Evolutionary conservation across 2,113 vertebrate species (phyloP).

Genomic region (Psilopsiagon aymara): DNA sequence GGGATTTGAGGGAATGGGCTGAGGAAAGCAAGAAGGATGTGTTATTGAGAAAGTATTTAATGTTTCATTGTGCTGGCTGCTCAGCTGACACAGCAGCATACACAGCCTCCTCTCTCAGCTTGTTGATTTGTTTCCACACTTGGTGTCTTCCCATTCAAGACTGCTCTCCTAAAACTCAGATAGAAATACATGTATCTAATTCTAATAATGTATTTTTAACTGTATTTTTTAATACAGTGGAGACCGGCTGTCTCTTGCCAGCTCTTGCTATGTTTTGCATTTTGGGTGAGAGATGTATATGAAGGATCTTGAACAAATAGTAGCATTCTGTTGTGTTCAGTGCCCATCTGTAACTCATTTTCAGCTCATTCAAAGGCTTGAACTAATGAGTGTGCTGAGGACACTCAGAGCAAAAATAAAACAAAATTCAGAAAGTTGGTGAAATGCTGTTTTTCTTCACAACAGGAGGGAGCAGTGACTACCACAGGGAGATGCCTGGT

Average conservation of each 20-base stretch:
- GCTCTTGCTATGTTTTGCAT: not conserved
- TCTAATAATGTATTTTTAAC: not conserved
- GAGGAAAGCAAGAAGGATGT: not conserved
- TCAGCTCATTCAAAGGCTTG: conserved; percentile 20
- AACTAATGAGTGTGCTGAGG: conserved; percentile 10
- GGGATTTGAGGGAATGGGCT: not conserved
- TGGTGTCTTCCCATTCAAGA: not conserved
- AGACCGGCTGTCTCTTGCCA: not conserved
- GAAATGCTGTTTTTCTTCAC: not conserved
- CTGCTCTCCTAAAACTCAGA: not conserved
- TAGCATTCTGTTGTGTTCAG: not conserved
- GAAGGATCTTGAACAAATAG: not conserved
- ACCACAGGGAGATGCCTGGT: not conserved
- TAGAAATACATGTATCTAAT: not conserved
- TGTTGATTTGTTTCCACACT: not conserved
- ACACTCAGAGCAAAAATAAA: conserved; percentile 17
- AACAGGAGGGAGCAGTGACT: not conserved
- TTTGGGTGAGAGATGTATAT: not conserved
- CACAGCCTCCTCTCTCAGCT: not conserved
- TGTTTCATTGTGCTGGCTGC: not conserved
- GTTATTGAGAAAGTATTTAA: not conserved
- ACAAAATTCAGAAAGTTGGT: conserved; percentile 1
- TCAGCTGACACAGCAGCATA: not conserved
- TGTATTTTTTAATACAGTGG: not conserved
- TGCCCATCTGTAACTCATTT: conserved; percentile 40